Base-by-base conservation (phyloP, 2,797 vertebrate species). In the Onychomys torridus region DNA sequence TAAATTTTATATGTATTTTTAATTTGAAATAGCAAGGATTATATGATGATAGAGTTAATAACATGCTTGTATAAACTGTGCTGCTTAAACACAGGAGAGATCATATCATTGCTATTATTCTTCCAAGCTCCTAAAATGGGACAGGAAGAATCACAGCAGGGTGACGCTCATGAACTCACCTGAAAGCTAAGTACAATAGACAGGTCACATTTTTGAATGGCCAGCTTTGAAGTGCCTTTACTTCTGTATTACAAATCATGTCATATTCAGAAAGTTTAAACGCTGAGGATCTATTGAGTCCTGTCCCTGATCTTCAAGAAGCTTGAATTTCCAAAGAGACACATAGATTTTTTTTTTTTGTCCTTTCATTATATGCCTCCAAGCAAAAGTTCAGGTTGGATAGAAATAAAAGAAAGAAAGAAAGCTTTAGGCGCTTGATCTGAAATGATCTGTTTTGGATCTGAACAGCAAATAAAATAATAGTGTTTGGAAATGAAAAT, bases 271-370 rank as follows among this genome's bases (percentile, higher is more conserved):
- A 96, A 96, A 97, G 91, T 96, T 95, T 97, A 94, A 97, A 96
- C 32, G 4, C 73, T 76, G 61, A 96, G 52, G 87, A 95, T 98
- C 97, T 96, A 95, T 98, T 95, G 94, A 96, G 84, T 76, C 52
- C 76, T 96, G 59, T 91, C 89, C 97, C 96, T 98, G 96, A 97
- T 97, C 96, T 98, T 98, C 95, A 97, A 97, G 97, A 98, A 97
- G 96, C 37, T 67, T 91, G 87, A 95, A 96, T 97, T 97, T 98
- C 96, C 91, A 97, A 97, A 97, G 96, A 97, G 93, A 94, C 84
- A 85, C 46, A 95, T 12, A 95, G 90, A 82, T 91, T 90, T 94
- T 96, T 91, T 90, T 94, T 77, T 95, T 96, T 95, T n/a, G 78
- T 89, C 40, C 88, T 94, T 96, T 96, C 77, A 92, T 97, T 97